phyloP scores from a whole-genome alignment of 2,113 vertebrate species.

The Podiceps cristatus region DNA sequence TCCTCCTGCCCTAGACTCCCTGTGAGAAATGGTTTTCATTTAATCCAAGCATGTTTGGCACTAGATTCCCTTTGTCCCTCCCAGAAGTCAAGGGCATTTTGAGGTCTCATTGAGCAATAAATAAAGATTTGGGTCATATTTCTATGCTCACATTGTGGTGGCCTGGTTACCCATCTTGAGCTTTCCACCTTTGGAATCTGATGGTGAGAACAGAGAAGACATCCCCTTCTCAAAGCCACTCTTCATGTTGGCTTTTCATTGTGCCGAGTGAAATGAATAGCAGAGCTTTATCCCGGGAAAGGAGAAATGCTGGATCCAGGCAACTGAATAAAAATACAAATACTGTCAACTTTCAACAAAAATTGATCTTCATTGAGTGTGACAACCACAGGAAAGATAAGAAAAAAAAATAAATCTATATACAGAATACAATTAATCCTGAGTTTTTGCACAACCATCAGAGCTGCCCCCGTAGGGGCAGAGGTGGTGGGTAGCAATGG shows the following conservation, averaged over 20 bases:
- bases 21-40: conserved; percentile 4
- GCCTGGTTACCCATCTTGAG: neutral
- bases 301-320: neutral
- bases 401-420: neutral
- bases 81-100: neutral
- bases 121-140: neutral
- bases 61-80: neutral
- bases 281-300: neutral
- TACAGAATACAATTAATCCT: neutral
- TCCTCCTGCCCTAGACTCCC: neutral
- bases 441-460: neutral
- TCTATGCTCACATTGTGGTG: neutral
- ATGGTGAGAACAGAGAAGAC: neutral
- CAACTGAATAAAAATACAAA: neutral
- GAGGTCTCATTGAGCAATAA: neutral
- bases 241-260: neutral
- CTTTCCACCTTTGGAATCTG: neutral
- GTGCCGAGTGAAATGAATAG: neutral
- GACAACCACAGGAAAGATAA: neutral
- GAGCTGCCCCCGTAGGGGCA: neutral
- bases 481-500: neutral
- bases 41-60: neutral
- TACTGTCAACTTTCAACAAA: neutral
- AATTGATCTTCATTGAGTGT: neutral
- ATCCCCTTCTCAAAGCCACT: neutral